Evolutionary conservation across 2,888 invertebrate species (phyloP), one percentile per base, ranked within the genome.

Genomic region (Pristionchus fissidentatus): DNA sequence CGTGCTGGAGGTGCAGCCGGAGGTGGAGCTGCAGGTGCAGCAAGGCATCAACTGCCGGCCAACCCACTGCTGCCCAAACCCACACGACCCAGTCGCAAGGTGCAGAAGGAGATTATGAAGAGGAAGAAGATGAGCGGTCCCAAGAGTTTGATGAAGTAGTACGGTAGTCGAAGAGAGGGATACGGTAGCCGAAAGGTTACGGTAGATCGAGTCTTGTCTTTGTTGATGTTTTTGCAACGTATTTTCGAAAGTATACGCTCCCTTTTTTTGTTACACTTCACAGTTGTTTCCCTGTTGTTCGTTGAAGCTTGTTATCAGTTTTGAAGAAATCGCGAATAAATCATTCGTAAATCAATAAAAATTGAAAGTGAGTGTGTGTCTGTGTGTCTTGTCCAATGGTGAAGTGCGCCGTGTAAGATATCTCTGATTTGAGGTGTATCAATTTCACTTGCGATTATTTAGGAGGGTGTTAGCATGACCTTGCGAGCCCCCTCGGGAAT

Each of bases 111-210:
- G 79, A 55, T 79, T 22, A 55, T 32, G 55, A 79, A 79, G 41
- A 22, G 79, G 41, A 41, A 32, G 32, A 79, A 79, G 79, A 57
- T 41, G 38, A 29, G 26, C 79, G 79, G 79, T n/a, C 79, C 79
- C 55, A 79, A 79, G 79, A 79, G 55, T 57, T 57, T 79, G 55
- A 79, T 79, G 79, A 79, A 79, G 43, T 79, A 79, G n/a, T n/a
- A n/a, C n/a, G n/a, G n/a, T n/a, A n/a, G n/a, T n/a, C n/a, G n/a
- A n/a, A n/a, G n/a, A n/a, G 41, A 43, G 26, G 32, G 70, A n/a
- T 60, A 60, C 62, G 3, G 62, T 62, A 13, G 15, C 5, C 62
- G 29, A 5, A 29, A 7, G 70, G n/a, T 70, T 73, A 62, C 62
- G 62, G 73, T 75, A 75, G 46, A 2, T n/a, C 26, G 10, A 15